Base-by-base conservation (phyloP, 2,113 vertebrate genomes). In the Ailuropoda melanoleuca region DNA sequence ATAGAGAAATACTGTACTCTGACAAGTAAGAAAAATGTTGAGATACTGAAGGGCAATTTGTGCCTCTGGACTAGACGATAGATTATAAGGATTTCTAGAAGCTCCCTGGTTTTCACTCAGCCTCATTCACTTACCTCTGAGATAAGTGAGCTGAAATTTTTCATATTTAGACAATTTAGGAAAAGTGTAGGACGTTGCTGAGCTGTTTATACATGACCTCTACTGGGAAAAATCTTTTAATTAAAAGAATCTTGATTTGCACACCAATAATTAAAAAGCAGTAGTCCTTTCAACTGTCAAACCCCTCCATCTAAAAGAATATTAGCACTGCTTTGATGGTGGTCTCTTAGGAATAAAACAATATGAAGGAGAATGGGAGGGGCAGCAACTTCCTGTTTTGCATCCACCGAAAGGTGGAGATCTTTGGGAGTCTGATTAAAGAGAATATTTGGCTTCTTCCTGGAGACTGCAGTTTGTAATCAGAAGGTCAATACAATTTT, bases 261-360 rank as follows among this genome's bases (percentile, higher is more conserved):
- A 96, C 19, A 37, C 23, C 26, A 86, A 77, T 93, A 96, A 94
- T 18, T 96, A 84, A 89, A 96, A 93, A 72, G 6, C 8, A 50
- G 26, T 29, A 70, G 55, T 93, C n/a, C 62, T 88, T 87, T 72
- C 53, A 93, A 95, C 89, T 92, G 62, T 86, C 83, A 92, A 92
- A 60, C 50, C 82, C 34, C 39, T 86, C 39, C 34, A 13, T 11
- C 10, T 31, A 77, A 88, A 62, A 93, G 64, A 91, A 88, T 92
- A 85, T 62, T 81, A 66, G 75, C 48, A 70, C n/a, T 83, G 31
- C 50, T 37, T 96, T 81, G 43, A 56, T 93, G 70, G 93, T 53
- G 13, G 17, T 84, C 34, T 86, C 72, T 37, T 88, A 90, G 91
- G 26, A 68, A 8, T 64, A 77, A 68, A 92, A 96, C 43, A 43